Base-by-base conservation (phyloP, 2,888 invertebrate genomes). In the Drosophila flavopinicola region DNA sequence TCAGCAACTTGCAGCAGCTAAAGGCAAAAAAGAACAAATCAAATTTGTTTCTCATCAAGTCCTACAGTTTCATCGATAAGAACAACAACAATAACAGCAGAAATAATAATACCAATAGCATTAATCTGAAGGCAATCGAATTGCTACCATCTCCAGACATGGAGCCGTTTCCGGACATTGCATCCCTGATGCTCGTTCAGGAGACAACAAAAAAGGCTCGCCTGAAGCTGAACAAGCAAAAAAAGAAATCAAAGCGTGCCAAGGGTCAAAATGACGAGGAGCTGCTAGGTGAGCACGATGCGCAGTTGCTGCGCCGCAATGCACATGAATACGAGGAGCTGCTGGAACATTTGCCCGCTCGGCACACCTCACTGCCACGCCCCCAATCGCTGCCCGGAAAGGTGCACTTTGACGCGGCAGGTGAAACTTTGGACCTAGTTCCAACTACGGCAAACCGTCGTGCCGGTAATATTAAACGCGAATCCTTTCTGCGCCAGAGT, bases 401-500 rank as follows among this genome's bases (percentile, higher is more conserved):
- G 48, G 76, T 70, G 53, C 66, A 73, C 17, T 75, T 75, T 7
- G 66, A 66, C 20, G 11, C 58, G 5, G 48, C 37, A 2, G 49
- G 17, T 1, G 17, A 42, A 32, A 2, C 15, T 6, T 10, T n/a
- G 35, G 30, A 35, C 11, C 29, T 25, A 1, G 35, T n/a, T 1
- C 38, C 64, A 5, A 24, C 11, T 23, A 41, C 54, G 0, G 6
- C 44, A 0, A 77, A 70, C 15, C 66, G 59, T 13, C 54, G 49
- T n/a, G 47, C 54, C 5, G 51, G 17, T 32, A 41, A 51, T 20
- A 68, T 88, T 0, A 89, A 89, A 45, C 85, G 89, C 3, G 89
- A 89, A 35, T 89, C 89, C 0, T 89, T 89, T 53, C 29, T 89
- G 30, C 78, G 89, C 0, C 89, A 89, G 30, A 89, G 89, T 35